Evolutionary conservation across 1,140 invertebrate species (phyloP), one percentile per base, ranked within the genome.

Genomic region (Drosophila trapezifrons): DNA sequence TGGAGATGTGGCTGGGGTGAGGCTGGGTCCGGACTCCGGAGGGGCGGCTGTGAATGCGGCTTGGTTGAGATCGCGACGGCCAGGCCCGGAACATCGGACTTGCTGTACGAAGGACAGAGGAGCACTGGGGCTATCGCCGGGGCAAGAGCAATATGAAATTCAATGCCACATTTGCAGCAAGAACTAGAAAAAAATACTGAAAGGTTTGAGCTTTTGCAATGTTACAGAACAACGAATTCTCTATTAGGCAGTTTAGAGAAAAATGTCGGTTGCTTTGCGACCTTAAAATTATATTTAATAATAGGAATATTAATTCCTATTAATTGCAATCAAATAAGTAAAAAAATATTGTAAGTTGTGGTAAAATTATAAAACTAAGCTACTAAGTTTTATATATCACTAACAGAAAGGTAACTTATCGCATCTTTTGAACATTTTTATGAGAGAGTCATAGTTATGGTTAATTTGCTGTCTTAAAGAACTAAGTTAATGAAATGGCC

Each of bases 141-240:
- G 54, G 46, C 59, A 81, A 64, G 82, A 73, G 83, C 84, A 84
- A 87, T 87, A 87, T 87, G 84, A 89, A 87, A 87, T 89, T 87
- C 84, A 89, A 87, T 87, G 84, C 84, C 84, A 89, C 84, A 87
- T 87, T 89, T 87, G 73, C 84, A 37, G 80, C 80, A 84, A 80
- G 77, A 87, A 84, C 80, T 89, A 84, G 80, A 80, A 89, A 74
- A 62, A 46, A 78, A 40, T 42, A 71, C 65, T 40, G 51, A 58
- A 40, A 57, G 32, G 35, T 69, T 70, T 25, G 35, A 37, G 47
- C 43, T 38, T 18, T 63, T 1, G n/a, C 10, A 40, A 22, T 12
- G 15, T 32, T 22, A 22, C 10, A 29, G 66, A 70, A 62, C 10
- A 54, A 10, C 10, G 15, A 12, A 73, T 73, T 29, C 67, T 12